A percentile compares a stretch with the other conserved stretches of the same genome.
Evolutionary conservation across 1,140 invertebrate genomes (phyloP).

Genomic region (Drosophila cardini): DNA sequence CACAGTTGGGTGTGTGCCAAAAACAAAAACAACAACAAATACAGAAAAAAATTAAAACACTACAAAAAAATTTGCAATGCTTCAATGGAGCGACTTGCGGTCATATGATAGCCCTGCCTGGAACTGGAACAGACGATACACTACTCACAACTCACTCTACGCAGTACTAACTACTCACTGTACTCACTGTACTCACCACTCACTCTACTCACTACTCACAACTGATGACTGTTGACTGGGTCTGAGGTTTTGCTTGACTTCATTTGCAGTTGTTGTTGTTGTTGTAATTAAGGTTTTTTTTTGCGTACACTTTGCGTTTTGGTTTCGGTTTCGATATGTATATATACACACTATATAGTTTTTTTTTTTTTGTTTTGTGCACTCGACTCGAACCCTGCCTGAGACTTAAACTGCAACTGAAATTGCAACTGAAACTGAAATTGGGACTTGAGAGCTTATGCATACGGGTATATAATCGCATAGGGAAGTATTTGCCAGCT

Average conservation of each 20-base stretch:
- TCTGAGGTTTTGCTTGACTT: conserved; percentile 69
- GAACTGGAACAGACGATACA: conserved; percentile 57
- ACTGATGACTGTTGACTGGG: conserved; percentile 61
- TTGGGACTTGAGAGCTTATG: background rate
- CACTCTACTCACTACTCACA: conserved; percentile 31
- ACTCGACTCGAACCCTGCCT: conserved; percentile 35
- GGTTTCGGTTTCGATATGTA: conserved; percentile 36
- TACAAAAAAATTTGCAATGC: conserved; percentile 51
- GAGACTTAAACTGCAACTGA: conserved; percentile 24
- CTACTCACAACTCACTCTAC: conserved; percentile 33
- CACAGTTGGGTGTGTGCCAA: conserved; percentile 25
- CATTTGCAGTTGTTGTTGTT: conserved; percentile 46
- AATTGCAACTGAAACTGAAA: conserved; percentile 14
- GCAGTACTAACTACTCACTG: no score
- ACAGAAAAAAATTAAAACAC: background rate
- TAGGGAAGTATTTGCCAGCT: conserved; percentile 46
- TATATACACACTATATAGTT: conserved; percentile 11
- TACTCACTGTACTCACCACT: conserved; percentile 31
- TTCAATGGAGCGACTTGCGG: conserved; percentile 66
- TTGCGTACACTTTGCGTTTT: conserved; percentile 62
- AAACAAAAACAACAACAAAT: conserved; percentile 16
- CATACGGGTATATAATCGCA: background rate
- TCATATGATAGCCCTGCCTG: conserved; percentile 68
- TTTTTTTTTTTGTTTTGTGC: conserved; percentile 23
- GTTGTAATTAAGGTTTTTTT: conserved; percentile 71